Percentiles rank a stretch among this genome's conserved stretches.
phyloP scores from a whole-genome alignment of 2,888 invertebrate genomes.

The Hydrotaea diabolus region DNA sequence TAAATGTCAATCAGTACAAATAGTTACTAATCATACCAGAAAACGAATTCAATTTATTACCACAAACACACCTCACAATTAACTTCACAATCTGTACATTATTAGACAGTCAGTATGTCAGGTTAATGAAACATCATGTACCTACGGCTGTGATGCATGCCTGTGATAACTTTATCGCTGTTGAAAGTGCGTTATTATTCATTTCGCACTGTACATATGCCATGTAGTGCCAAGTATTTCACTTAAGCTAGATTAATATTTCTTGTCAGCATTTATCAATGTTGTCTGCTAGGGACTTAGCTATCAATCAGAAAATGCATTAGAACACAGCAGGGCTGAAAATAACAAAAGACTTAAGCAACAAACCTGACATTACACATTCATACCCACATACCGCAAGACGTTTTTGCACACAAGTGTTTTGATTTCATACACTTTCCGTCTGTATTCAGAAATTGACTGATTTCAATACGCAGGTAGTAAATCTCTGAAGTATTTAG shows the following conservation, averaged over 20 bases:
- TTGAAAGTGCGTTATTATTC: constrained; percentile 30
- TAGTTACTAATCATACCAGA: background rate
- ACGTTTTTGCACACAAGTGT: background rate
- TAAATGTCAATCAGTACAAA: constrained; percentile 6
- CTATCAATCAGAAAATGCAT: constrained; percentile 15
- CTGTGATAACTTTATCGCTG: background rate
- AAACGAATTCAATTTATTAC: constrained; percentile 12
- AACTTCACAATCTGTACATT: background rate
- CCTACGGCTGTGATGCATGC: background rate
- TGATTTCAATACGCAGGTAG: too few species aligned
- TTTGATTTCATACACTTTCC: background rate
- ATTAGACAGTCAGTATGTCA: background rate
- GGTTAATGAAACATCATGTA: background rate
- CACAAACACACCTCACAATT: constrained; percentile 6
- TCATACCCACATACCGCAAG: too few species aligned
- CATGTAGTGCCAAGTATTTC: background rate
- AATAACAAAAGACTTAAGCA: constrained; percentile 34
- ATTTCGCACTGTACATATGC: background rate
- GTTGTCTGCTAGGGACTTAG: constrained; percentile 2
- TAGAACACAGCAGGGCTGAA: constrained; percentile 13
- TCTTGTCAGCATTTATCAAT: constrained; percentile 22
- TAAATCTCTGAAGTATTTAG: too few species aligned
- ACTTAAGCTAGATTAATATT: background rate
- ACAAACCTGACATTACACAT: background rate
- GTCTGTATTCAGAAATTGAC: background rate